phyloP scores from a whole-genome alignment of 1,140 invertebrate species.

The Lithobius niger region DNA sequence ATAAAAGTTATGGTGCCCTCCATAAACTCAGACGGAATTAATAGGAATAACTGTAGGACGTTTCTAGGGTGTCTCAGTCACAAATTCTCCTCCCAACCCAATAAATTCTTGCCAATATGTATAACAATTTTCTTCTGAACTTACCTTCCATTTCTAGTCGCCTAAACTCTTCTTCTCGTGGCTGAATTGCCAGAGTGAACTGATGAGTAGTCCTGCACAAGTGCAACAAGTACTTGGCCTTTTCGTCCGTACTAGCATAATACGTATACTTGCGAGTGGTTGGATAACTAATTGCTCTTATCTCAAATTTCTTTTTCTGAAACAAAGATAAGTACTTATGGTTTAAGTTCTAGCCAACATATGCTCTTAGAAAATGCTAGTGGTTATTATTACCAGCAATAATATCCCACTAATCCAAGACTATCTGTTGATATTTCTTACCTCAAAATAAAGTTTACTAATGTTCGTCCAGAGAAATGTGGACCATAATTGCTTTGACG shows the following conservation, averaged over 20 bases:
- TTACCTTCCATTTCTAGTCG: conserved; percentile 58
- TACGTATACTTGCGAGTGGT: conserved; percentile 59
- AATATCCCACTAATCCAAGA: too few species aligned
- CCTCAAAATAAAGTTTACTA: conserved; percentile 82
- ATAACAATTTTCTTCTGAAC: too few species aligned
- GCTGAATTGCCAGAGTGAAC: conserved; percentile 83
- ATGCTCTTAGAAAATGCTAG: too few species aligned
- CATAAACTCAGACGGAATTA: too few species aligned
- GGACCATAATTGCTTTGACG: conserved; percentile 29
- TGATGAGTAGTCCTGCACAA: conserved; percentile 85
- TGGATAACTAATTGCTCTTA: conserved; percentile 60
- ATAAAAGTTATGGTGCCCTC: too few species aligned
- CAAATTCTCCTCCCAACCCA: too few species aligned
- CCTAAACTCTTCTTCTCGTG: conserved; percentile 60
- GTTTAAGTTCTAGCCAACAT: too few species aligned
- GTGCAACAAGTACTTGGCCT: conserved; percentile 74
- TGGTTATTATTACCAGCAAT: too few species aligned
- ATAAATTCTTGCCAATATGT: too few species aligned
- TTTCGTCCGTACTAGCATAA: conserved; percentile 79
- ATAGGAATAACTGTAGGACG: too few species aligned
- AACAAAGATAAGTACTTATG: neutral
- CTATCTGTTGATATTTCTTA: too few species aligned
- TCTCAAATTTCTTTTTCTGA: conserved; percentile 89
- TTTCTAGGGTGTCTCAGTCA: too few species aligned
- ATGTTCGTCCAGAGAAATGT: conserved; percentile 87